Conservation (phyloP, 2,888 invertebrate species). For the Drosophila incognita region DNA sequence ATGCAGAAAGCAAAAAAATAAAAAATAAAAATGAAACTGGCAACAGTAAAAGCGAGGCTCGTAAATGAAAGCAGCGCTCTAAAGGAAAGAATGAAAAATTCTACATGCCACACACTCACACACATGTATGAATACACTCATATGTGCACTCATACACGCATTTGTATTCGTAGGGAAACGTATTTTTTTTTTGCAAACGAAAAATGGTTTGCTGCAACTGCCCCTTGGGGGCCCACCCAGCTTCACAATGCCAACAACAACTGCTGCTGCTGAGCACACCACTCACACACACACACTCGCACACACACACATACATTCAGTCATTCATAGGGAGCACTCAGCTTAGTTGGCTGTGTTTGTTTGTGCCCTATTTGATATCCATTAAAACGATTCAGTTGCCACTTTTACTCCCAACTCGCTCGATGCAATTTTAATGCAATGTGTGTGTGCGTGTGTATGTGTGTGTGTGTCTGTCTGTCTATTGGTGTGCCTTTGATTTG, state of each 20-base stretch:
- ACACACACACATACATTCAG: slow-evolving; percentile 19
- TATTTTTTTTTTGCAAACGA: slow-evolving; percentile 16
- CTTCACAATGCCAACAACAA: slow-evolving; percentile 24
- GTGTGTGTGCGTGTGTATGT: slow-evolving; percentile 9
- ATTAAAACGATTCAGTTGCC: slow-evolving; percentile 78
- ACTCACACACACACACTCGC: slow-evolving; percentile 12
- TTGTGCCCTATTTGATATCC: slow-evolving; percentile 79
- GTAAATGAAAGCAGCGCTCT: slow-evolving; percentile 64
- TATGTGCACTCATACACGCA: slow-evolving; percentile 1
- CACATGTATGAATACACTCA: slow-evolving; percentile 11
- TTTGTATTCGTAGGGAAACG: slow-evolving; percentile 21
- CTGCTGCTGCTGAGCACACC: slow-evolving; percentile 5
- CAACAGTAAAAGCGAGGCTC: slow-evolving; percentile 79
- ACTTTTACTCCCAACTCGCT: slow-evolving; percentile 40
- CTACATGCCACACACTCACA: slow-evolving; percentile 9
- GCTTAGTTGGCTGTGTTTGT: slow-evolving; percentile 50
- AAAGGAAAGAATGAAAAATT: slow-evolving; percentile 57
- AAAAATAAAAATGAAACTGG: slow-evolving; percentile 36
- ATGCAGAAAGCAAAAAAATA: slow-evolving; percentile 14
- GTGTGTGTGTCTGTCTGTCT: slow-evolving; percentile 10
- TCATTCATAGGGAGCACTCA: slow-evolving; percentile 36
- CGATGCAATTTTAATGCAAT: slow-evolving; percentile 56
- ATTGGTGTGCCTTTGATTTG: slow-evolving; percentile 63
- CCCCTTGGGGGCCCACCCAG: slow-evolving; percentile 29
- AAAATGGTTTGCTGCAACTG: slow-evolving; percentile 30